Base-by-base conservation (phyloP, 1,140 invertebrate genomes). In the Drosophila lacteicornis region DNA sequence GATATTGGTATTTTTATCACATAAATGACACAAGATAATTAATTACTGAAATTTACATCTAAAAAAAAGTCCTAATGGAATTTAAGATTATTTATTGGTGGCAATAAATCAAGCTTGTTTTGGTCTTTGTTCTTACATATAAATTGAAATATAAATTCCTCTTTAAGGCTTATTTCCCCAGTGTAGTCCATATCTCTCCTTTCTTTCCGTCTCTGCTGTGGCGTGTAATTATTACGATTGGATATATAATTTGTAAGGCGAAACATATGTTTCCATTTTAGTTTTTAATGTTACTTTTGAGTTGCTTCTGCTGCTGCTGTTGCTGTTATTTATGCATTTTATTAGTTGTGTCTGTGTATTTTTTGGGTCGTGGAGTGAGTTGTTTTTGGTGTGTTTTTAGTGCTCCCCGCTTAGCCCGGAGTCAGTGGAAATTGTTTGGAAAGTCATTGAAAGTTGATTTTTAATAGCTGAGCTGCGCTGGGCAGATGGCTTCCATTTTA, bases 191-290 rank as follows among this genome's bases (percentile, higher is more conserved):
- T 43, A 36, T 47, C 33, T 19, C 55, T 55, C 40, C 53, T 47
- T 17, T 55, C n/a, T 17, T 22, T 53, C 38, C 50, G 42, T 15
- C n/a, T 50, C 43, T 55, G 25, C 61, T 58, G 51, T 55, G 57
- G 77, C 69, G 68, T 87, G 81, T 83, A 88, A 88, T 88, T 85
- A 85, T 90, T 79, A 79, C 81, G 81, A 90, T 90, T 88, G 84
- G 78, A 85, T 88, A 81, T 90, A 80, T 90, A 88, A 90, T 88
- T 90, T 90, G 80, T 87, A 87, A 86, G 65, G 61, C 73, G 79
- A 81, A 88, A 88, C 85, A 88, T 88, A 91, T 88, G 85, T 88
- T 88, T 75, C 75, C 74, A 90, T 90, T 90, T 90, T 81, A 81
- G 70, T 81, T 84, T 83, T 88, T 80, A 80, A 80, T 80, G 73